Base-by-base conservation (phyloP, 2,888 invertebrate genomes). In the Slavum lentiscoides region DNA sequence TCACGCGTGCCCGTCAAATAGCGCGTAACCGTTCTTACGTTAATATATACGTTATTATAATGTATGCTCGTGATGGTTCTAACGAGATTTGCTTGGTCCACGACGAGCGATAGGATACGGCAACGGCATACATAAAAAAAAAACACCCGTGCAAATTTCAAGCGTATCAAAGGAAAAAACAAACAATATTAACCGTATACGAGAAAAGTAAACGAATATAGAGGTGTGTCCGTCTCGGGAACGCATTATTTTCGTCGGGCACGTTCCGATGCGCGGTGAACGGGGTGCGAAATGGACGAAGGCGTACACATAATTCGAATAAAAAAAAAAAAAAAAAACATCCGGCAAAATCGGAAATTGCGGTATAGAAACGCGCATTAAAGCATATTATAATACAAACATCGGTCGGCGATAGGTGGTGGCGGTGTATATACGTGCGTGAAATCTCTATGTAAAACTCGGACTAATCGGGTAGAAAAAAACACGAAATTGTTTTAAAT, bases 1-100 rank as follows among this genome's bases (percentile, higher is more conserved):
- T 70, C 77, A 77, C 77, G 77, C 77, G 77, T 69, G 53, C 13
- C 61, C 61, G 62, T 77, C 77, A 70, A 77, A 77, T 70, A 77
- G 77, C 69, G 76, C 76, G 76, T 76, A 76, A 76, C 76, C 59
- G 21, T 61, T 15, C 37, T 59, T 53, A 30, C 30, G 30, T 30
- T 30, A 30, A 30, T 30, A 19, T 49, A 49, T 67, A 30, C 30
- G 30, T 30, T 30, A 30, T 30, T 30, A 30, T 30, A 30, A 30
- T 30, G 4, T 30, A 43, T 43, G 11, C 6, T 2, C 43, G n/a
- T 43, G 7, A 6, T 43, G 43, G 43, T 43, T 68, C 61, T 69
- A 76, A 69, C 68, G 21, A 76, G 76, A 59, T 19, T 17, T 55
- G 53, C 43, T 2, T 43, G n/a, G 61, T 49, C 19, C 49, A 19